These are phyloP conservation scores for Aepyceros melampus DNA, from an alignment of 2,113 vertebrate species.

Conservation along the genomic window DNA sequence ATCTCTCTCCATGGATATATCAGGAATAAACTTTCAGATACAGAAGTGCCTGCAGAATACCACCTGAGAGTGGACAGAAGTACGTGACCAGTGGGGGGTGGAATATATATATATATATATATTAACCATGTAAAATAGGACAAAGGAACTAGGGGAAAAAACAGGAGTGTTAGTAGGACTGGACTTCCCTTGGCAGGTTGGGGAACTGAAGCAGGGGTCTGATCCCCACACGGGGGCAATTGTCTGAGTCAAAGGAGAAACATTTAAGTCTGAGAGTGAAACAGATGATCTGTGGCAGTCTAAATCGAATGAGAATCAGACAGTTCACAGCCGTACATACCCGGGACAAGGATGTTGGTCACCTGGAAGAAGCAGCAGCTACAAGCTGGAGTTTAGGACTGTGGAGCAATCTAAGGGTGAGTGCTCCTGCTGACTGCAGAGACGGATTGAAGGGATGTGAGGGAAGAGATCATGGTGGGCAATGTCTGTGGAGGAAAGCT, in stretches of 20 bases:
- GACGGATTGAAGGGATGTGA: background rate
- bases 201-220: background rate
- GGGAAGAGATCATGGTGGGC: background rate
- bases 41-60: background rate
- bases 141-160: accelerated
- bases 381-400: background rate
- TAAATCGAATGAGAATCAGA: background rate
- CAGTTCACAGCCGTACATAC: background rate
- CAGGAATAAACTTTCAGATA: background rate
- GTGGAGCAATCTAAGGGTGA: background rate
- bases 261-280: background rate
- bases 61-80: background rate
- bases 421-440: background rate
- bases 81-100: background rate
- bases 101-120: background rate
- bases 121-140: background rate
- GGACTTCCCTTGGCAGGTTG: background rate
- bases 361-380: background rate
- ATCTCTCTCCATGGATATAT: background rate
- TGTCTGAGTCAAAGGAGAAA: background rate
- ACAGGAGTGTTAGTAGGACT: background rate
- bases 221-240: background rate
- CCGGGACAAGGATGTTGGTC: background rate
- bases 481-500: background rate
- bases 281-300: background rate